Evolutionary conservation across 2,797 vertebrate species (phyloP).

Genomic region (Gymnoscopelus braueri): DNA sequence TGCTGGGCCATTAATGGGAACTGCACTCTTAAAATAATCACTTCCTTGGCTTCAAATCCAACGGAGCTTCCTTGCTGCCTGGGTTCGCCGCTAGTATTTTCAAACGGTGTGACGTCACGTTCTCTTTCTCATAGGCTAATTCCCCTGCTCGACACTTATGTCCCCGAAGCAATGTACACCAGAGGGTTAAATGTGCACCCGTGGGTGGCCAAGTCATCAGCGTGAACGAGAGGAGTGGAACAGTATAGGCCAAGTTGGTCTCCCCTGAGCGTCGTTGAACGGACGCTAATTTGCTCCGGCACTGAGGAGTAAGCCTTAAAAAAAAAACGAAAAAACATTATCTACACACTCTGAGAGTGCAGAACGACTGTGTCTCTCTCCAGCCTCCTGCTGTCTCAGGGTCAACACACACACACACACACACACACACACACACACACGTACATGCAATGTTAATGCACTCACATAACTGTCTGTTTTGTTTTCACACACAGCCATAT

Average conservation of each 20-base stretch:
- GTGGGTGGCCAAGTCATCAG: conserved; percentile 23
- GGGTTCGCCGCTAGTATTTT: no score
- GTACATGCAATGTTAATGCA: conserved; percentile 28
- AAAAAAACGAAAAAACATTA: conserved; percentile 9
- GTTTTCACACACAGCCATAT: conserved; percentile 22
- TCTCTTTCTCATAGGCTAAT: no score
- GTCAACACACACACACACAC: conserved; percentile 59
- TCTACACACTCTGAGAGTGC: conserved; percentile 66
- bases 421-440: conserved; percentile 28
- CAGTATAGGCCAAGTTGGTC: conserved; percentile 11
- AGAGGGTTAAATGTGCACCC: conserved; percentile 14
- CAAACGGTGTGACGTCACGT: no score
- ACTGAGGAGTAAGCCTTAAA: conserved; percentile 58
- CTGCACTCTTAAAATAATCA: no score
- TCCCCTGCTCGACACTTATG: no score
- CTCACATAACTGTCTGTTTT: conserved; percentile 27
- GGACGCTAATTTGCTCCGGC: conserved; percentile 42
- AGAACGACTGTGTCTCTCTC: conserved; percentile 69
- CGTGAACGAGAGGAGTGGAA: conserved; percentile 16
- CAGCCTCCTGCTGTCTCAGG: conserved; percentile 79
- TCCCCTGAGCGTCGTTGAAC: conserved; percentile 15
- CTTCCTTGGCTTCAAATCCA: no score
- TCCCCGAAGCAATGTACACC: no score
- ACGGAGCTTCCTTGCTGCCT: no score
- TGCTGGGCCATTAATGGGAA: no score